Evolutionary conservation across 2,888 invertebrate species (phyloP), one percentile per base, ranked within the genome.

Genomic region (Tanytarsus gracilentus): DNA sequence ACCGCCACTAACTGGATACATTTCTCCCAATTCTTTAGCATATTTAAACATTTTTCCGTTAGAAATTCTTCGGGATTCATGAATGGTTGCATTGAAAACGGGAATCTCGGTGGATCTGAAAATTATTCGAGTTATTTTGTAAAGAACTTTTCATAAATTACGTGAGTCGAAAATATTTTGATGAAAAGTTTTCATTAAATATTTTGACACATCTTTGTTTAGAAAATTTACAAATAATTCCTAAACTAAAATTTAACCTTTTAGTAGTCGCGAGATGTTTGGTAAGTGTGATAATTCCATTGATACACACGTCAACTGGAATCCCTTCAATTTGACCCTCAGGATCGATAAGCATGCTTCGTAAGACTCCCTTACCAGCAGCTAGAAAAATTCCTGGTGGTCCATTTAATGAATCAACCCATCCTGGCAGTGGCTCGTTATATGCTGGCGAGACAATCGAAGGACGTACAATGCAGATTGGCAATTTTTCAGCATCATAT

Each of bases 61-160:
- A 0, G 88, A 88, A 30, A 92, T 81, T 60, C 85, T 86, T 66
- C 88, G 81, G 48, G 86, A 80, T 53, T 85, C 84, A 26, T 92
- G 89, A 60, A 93, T 88, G 0, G 94, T 92, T 65, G 94, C 76
- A 71, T 98, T 97, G 75, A 86, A 94, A 2, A 97, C 91, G 0
- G 91, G 88, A 44, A 90, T 80, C 63, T 81, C 81, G 53, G 77
- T 72, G 4, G 78, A 72, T 65, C 87, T 87, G 72, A 33, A 4
- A 7, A 14, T n/a, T n/a, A n/a, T n/a, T n/a, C n/a, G n/a, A n/a
- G n/a, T n/a, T n/a, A n/a, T n/a, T n/a, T n/a, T n/a, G n/a, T n/a
- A n/a, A n/a, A n/a, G n/a, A n/a, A n/a, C n/a, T 8, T 8, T 23
- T 16, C 3, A 9, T 9, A 18, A 40, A 40, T 7, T 40, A 18